Evolutionary conservation across 2,113 vertebrate genomes (phyloP), one percentile per base, ranked within the genome.

Genomic region (Chloropsis hardwickii): DNA sequence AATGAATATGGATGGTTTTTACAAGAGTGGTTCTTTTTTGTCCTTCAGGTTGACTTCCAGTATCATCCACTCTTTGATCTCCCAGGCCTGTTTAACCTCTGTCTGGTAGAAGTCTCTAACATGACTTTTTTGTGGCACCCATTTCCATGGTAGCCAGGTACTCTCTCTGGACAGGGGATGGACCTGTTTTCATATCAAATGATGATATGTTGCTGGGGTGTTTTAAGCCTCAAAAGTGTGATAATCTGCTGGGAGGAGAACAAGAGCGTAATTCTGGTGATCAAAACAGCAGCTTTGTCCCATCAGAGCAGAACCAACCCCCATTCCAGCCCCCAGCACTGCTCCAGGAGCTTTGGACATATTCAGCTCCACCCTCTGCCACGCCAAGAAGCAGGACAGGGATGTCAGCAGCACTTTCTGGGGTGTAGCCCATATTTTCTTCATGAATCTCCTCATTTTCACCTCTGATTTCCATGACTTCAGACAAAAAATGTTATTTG

Each of bases 321-420:
- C 0, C 0, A 25, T 65, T 33, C 60, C 80, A 58, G 14, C 9
- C 24, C 51, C 18, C 5, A 0, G 53, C 28, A 4, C 17, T 0
- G 0, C 48, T 73, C 24, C 1, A 2, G 76, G 42, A 74, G 17
- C 2, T 45, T 64, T 60, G 72, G 45, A 3, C 4, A 44, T 3
- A 2, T 4, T 16, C 44, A 56, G 8, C n/a, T 20, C 27, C 44
- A 65, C 23, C 29, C 51, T 37, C 28, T 0, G 0, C 19, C 40
- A 48, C 29, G 45, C n/a, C 65, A 70, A 42, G 70, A 27, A 29
- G 12, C 25, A 78, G 37, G 39, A 33, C 17, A 67, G 37, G 29
- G 29, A 27, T 62, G 47, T 58, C 69, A 85, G 23, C 42, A 66
- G 7, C 11, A 29, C 14, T 53, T 33, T 31, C 10, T 53, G 62